A percentile compares a stretch with the other conserved stretches of the same genome.
These are phyloP conservation scores for Protonemura montana DNA, from an alignment of 2,888 invertebrate genomes.

Conservation along the genomic window DNA sequence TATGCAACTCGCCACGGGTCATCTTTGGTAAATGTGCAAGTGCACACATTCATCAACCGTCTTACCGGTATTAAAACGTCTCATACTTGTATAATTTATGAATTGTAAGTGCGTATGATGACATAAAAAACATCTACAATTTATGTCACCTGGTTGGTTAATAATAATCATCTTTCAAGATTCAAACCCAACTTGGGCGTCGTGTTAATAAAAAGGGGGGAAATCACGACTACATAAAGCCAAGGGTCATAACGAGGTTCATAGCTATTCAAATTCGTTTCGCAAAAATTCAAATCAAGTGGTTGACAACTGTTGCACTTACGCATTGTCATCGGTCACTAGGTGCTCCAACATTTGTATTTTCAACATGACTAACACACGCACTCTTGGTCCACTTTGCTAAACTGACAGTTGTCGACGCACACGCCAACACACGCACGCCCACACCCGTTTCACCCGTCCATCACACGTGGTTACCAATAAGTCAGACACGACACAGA, in stretches of 20 bases:
- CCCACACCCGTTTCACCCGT: not conserved
- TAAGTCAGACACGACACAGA: not conserved
- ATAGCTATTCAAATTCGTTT: not conserved
- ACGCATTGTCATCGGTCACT: conserved; percentile 35
- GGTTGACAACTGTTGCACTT: conserved; percentile 9
- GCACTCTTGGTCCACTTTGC: not conserved
- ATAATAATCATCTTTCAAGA: not conserved
- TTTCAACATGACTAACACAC: conserved; percentile 29
- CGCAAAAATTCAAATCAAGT: conserved; percentile 7
- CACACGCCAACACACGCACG: conserved; percentile 24
- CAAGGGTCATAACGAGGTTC: not conserved
- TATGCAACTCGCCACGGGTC: not conserved
- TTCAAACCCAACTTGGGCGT: not conserved
- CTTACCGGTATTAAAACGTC: not conserved
- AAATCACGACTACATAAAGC: not conserved
- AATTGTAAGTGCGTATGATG: not conserved
- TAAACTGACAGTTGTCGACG: not conserved
- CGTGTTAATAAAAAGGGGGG: not conserved
- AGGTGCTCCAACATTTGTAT: conserved; percentile 40
- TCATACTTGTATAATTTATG: not conserved
- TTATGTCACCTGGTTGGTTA: not conserved
- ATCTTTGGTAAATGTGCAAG: conserved; percentile 1
- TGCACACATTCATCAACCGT: not conserved
- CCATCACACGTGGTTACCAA: not conserved
- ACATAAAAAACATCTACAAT: not conserved